These are phyloP conservation scores for Spinibarbus caldwelli DNA, from an alignment of 2,797 vertebrate species.

Conservation along the genomic window DNA sequence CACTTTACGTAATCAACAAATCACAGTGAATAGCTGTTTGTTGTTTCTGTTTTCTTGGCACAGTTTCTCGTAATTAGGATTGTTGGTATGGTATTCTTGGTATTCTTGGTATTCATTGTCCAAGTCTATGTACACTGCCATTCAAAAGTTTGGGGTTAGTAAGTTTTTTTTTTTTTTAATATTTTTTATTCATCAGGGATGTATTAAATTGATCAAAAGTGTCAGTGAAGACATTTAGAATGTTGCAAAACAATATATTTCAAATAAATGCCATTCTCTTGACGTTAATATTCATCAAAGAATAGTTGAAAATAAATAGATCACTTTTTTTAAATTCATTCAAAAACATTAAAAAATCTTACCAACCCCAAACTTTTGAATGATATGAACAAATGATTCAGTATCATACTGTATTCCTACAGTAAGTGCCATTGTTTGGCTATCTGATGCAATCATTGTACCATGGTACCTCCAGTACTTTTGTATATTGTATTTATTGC, in stretches of 20 bases:
- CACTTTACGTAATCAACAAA: slow-evolving; percentile 41
- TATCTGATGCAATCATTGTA: background rate
- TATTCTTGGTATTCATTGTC: background rate
- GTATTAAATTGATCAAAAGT: too few species aligned
- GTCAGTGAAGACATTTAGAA: background rate
- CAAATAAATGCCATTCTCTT: background rate
- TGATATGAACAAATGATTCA: background rate
- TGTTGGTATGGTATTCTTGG: background rate
- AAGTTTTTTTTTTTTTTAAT: background rate
- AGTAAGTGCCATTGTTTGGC: background rate
- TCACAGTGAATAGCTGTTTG: slow-evolving; percentile 7
- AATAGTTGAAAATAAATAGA: background rate
- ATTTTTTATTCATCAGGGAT: too few species aligned
- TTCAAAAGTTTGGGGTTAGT: background rate
- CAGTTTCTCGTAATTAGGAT: background rate
- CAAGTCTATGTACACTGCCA: background rate
- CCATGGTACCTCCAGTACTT: background rate
- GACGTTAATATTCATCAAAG: background rate
- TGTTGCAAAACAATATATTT: background rate
- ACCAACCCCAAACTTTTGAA: background rate
- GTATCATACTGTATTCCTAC: too few species aligned
- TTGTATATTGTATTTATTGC: background rate
- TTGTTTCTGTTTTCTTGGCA: slow-evolving; percentile 5
- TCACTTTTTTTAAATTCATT: background rate
- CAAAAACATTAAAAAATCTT: background rate